These are phyloP conservation scores for Drosophila subsilvestris DNA, from an alignment of 2,888 invertebrate species.

Conservation along the genomic window DNA sequence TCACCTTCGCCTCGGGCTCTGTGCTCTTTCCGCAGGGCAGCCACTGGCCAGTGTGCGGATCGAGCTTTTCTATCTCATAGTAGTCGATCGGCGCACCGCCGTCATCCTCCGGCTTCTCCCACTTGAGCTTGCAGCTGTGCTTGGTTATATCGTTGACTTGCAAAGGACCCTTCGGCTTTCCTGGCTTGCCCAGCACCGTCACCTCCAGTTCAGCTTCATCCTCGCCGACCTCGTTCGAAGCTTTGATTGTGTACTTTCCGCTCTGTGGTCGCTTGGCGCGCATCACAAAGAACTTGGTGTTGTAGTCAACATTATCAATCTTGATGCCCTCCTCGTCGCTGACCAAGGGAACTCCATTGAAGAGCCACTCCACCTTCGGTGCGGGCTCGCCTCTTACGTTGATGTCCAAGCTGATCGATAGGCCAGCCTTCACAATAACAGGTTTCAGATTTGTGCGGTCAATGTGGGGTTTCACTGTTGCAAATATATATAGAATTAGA, in stretches of 20 bases:
- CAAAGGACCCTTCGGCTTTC: conserved; percentile 93
- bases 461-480: conserved; percentile 95
- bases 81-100: conserved; percentile 97
- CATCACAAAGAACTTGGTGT: conserved; percentile 94
- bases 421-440: conserved; percentile 94
- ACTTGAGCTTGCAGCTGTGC: conserved; percentile 94
- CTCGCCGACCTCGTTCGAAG: conserved; percentile 96
- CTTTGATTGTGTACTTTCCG: conserved; percentile 94
- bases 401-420: conserved; percentile 93
- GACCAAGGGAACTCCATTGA: conserved; percentile 89
- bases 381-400: conserved; percentile 97
- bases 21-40: conserved; percentile 94
- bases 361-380: conserved; percentile 95
- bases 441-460: conserved; percentile 94
- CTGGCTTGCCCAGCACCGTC: conserved; percentile 92
- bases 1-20: conserved; percentile 92
- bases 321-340: conserved; percentile 86
- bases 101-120: conserved; percentile 98
- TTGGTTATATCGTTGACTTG: conserved; percentile 95
- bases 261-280: conserved; percentile 92
- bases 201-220: conserved; percentile 96
- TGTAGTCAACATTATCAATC: conserved; percentile 94
- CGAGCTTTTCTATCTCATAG: conserved; percentile 97
- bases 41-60: conserved; percentile 96
- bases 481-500: conserved; percentile 1